phyloP scores from a whole-genome alignment of 2,888 invertebrate species.

The Orthosia gracilis region DNA sequence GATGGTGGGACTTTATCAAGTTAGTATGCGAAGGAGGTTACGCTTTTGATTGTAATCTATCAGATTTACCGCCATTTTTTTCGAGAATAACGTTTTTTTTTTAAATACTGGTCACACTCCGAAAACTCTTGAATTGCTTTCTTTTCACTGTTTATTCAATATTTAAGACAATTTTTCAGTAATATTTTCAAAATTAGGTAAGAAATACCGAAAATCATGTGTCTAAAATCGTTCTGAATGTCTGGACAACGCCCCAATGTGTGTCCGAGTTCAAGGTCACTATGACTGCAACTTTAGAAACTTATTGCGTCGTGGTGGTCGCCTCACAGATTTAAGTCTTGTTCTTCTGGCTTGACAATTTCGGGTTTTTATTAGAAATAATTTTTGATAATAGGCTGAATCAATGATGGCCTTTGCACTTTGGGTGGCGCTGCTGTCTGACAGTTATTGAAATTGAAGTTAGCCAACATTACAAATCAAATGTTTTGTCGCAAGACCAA shows the following conservation, averaged over 20 bases:
- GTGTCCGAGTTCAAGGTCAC: conserved; percentile 50
- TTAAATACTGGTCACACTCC: too few relatives aligned
- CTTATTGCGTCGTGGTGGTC: conserved; percentile 5
- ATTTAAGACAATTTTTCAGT: background rate
- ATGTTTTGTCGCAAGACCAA: background rate
- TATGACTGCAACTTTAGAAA: conserved; percentile 27
- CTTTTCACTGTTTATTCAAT: conserved; percentile 8
- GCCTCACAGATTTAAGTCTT: background rate
- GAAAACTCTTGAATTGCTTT: background rate
- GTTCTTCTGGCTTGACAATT: background rate
- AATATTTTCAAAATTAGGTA: background rate
- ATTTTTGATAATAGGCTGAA: background rate
- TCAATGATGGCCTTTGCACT: background rate
- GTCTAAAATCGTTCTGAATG: conserved; percentile 11
- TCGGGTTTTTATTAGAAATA: background rate
- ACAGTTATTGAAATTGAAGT: conserved; percentile 12
- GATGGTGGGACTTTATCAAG: conserved; percentile 39
- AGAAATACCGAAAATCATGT: background rate
- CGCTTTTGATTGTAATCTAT: conserved; percentile 38
- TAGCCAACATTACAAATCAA: conserved; percentile 17
- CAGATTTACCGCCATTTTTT: conserved; percentile 37
- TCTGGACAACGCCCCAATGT: background rate
- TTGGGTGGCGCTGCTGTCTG: background rate
- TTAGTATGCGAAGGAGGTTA: conserved; percentile 36
- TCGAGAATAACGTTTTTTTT: conserved; percentile 8